A percentile compares a stretch with the other conserved stretches of the same genome.
phyloP scores from a whole-genome alignment of 1,140 invertebrate species.

The Apolygus lucorum region DNA sequence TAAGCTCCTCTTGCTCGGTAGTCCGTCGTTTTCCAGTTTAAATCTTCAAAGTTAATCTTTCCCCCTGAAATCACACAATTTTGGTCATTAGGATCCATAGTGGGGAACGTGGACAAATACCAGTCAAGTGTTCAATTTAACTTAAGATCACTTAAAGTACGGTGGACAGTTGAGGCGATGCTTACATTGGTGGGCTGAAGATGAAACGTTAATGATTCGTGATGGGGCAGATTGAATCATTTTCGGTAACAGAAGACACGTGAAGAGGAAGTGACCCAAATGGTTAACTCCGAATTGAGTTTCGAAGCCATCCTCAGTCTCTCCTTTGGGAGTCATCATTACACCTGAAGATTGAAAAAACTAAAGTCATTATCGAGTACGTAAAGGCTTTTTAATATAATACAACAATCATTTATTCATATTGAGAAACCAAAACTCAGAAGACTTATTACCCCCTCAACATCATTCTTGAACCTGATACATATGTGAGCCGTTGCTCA shows the following conservation, averaged over 20 bases:
- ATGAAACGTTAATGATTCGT: constrained; percentile 61
- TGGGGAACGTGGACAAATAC: too few species aligned
- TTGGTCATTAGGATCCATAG: too few species aligned
- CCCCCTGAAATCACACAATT: constrained; percentile 44
- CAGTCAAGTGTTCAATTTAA: too few species aligned
- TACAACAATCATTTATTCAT: too few species aligned
- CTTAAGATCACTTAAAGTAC: neutral
- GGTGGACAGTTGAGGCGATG: neutral
- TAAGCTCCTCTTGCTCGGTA: constrained; percentile 54
- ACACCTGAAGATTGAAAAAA: constrained; percentile 41
- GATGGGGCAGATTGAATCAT: constrained; percentile 49
- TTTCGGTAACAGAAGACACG: constrained; percentile 60
- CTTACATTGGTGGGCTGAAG: constrained; percentile 49
- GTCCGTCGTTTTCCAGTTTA: constrained; percentile 51
- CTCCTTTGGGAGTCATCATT: constrained; percentile 55
- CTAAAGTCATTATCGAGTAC: neutral
- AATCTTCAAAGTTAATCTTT: constrained; percentile 56
- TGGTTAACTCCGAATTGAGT: constrained; percentile 68
- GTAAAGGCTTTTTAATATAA: too few species aligned
- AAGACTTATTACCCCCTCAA: too few species aligned
- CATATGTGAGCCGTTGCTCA: too few species aligned
- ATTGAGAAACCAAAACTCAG: too few species aligned
- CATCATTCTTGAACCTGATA: too few species aligned
- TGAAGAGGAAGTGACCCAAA: constrained; percentile 77
- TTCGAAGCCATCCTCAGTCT: constrained; percentile 56